phyloP scores from a whole-genome alignment of 2,113 vertebrate genomes.

The Candoia aspera region DNA sequence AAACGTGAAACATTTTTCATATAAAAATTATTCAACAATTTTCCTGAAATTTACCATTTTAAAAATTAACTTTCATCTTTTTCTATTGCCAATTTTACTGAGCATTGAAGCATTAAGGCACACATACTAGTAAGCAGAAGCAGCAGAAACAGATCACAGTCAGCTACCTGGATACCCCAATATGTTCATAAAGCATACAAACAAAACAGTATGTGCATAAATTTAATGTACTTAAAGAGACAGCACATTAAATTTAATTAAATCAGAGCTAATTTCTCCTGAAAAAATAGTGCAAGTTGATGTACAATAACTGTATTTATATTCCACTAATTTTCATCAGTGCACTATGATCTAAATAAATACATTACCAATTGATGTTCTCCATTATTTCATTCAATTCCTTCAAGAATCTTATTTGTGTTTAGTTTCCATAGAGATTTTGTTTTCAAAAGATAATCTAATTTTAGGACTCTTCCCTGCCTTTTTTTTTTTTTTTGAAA shows the following conservation, averaged over 20 bases:
- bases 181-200: background rate
- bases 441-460: background rate
- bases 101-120: background rate
- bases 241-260: background rate
- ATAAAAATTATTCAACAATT: background rate
- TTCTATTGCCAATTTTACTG: background rate
- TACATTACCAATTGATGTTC: background rate
- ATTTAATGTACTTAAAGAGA: background rate
- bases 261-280: background rate
- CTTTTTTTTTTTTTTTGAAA: background rate
- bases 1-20: background rate
- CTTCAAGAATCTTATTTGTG: background rate
- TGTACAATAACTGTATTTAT: background rate
- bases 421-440: background rate
- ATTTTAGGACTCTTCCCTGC: background rate
- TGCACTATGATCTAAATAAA: background rate
- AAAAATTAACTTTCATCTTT: background rate
- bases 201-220: background rate
- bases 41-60: background rate
- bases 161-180: background rate
- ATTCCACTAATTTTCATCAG: background rate
- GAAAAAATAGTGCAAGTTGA: background rate
- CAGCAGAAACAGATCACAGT: background rate
- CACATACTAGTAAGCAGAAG: background rate
- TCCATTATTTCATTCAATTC: background rate